Conservation (phyloP, 2,113 vertebrate species). For the Apteryx owenii region DNA sequence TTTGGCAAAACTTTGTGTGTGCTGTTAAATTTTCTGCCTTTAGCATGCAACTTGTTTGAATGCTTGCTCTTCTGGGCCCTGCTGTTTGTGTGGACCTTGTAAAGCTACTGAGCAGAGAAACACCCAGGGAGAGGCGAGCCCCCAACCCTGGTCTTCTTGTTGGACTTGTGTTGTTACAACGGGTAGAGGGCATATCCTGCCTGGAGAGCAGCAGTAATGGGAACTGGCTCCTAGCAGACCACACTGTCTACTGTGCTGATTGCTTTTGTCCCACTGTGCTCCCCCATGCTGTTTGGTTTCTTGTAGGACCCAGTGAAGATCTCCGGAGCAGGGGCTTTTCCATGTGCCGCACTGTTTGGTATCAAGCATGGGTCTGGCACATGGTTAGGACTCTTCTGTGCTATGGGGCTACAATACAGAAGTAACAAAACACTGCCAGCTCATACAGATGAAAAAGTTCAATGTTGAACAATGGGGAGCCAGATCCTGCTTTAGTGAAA, state of each 20-base stretch:
- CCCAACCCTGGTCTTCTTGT: neutral
- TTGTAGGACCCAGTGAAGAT: neutral
- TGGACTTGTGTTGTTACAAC: neutral
- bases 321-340: neutral
- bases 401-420: neutral
- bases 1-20: neutral
- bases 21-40: neutral
- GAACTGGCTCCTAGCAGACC: neutral
- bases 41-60: neutral
- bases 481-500: no score
- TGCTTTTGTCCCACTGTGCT: neutral
- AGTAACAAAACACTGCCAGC: neutral
- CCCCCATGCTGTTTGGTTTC: neutral
- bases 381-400: neutral
- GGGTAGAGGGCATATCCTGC: neutral
- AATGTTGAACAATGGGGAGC: neutral
- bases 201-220: neutral
- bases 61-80: neutral
- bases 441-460: neutral
- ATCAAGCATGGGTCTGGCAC: neutral
- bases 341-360: neutral
- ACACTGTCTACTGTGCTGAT: neutral
- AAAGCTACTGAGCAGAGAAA: neutral
- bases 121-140: accelerated
- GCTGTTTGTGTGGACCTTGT: neutral